Evolutionary conservation across 1,140 invertebrate species (phyloP).

Genomic region (Drosophila truncata): DNA sequence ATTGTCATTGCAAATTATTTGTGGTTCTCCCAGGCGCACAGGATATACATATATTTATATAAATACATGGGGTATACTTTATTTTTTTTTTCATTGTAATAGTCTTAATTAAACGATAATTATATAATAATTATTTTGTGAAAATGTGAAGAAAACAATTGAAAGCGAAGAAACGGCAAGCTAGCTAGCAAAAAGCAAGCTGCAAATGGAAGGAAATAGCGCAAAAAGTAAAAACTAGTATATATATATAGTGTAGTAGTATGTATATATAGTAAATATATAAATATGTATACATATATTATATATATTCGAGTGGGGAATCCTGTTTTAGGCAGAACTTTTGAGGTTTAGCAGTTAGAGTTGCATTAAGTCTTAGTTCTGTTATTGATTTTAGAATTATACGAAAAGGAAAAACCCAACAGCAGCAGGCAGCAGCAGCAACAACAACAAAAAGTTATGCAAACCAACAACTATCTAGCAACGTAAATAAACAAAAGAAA

Average conservation of each 20-base stretch:
- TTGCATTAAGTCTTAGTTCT: constrained; percentile 38
- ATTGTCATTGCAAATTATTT: constrained; percentile 4
- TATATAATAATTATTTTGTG: constrained; percentile 79
- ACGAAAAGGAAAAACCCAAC: background rate
- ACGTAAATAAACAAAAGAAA: constrained; percentile 36
- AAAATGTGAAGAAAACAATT: constrained; percentile 65
- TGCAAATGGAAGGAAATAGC: constrained; percentile 25
- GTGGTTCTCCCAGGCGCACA: background rate
- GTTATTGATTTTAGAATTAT: constrained; percentile 32
- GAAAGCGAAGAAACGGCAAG: background rate
- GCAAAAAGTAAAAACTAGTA: constrained; percentile 44
- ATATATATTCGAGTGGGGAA: constrained; percentile 21
- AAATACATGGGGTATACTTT: constrained; percentile 35
- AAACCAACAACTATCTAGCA: constrained; percentile 53
- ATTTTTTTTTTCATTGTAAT: constrained; percentile 32
- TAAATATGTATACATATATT: constrained; percentile 11
- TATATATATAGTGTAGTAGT: constrained; percentile 25
- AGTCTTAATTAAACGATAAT: constrained; percentile 55
- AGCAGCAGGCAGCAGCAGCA: no score
- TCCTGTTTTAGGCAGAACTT: constrained; percentile 14
- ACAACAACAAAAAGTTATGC: constrained; percentile 22
- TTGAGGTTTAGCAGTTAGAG: constrained; percentile 5
- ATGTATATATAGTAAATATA: constrained; percentile 27
- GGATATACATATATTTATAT: constrained; percentile 3
- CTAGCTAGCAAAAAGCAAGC: no score